Conservation (phyloP, 2,888 invertebrate species). For the Drosophila robusta region DNA sequence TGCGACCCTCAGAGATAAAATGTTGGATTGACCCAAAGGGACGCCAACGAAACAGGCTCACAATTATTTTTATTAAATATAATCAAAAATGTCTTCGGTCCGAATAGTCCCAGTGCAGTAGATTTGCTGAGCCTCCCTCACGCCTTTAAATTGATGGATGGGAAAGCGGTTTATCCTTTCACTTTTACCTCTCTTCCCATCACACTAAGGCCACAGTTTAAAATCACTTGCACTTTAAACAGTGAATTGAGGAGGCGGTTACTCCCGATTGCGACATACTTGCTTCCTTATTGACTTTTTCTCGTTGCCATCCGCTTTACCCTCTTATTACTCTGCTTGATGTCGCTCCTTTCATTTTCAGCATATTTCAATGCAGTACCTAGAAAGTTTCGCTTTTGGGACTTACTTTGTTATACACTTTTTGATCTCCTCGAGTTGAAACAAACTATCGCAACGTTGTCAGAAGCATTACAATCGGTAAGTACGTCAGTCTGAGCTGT, state of each 20-base stretch:
- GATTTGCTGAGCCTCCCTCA: conserved; percentile 30
- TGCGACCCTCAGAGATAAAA: conserved; percentile 26
- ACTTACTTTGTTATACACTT: background rate
- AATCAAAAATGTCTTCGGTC: conserved; percentile 22
- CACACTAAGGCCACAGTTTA: background rate
- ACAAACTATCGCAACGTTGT: background rate
- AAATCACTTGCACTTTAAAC: too few relatives aligned
- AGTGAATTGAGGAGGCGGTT: too few relatives aligned
- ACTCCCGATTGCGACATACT: too few relatives aligned
- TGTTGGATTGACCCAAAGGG: conserved; percentile 35
- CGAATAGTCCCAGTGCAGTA: conserved; percentile 1
- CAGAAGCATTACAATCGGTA: background rate
- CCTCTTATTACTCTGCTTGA: too few relatives aligned
- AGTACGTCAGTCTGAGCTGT: conserved; percentile 1
- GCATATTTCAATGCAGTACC: too few relatives aligned
- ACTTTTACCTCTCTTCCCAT: too few relatives aligned
- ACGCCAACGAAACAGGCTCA: conserved; percentile 28
- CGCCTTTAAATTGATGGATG: too few relatives aligned
- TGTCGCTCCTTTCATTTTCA: too few relatives aligned
- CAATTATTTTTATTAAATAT: conserved; percentile 58
- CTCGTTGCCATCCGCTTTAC: too few relatives aligned
- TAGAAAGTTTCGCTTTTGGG: too few relatives aligned
- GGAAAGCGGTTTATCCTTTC: too few relatives aligned
- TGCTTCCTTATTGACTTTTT: too few relatives aligned
- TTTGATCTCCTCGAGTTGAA: background rate